Evolutionary conservation across 2,113 vertebrate species (phyloP), one percentile per base, ranked within the genome.

Genomic region (Xiphophorus hellerii): DNA sequence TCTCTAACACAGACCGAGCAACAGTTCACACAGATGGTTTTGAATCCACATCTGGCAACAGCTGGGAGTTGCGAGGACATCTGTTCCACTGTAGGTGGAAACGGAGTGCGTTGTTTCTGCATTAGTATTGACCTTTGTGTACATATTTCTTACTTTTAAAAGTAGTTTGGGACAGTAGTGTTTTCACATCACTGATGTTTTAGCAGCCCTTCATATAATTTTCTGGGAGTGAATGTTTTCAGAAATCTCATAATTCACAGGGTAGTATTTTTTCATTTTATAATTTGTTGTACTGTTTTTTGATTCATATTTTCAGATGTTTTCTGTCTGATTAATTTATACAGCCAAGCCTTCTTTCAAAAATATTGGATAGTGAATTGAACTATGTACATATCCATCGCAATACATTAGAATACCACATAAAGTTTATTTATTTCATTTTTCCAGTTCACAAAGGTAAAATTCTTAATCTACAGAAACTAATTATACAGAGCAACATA

Each of bases 1-100:
- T n/a, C n/a, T n/a, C n/a, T n/a, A n/a, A n/a, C n/a, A 64, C 68
- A 64, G 69, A 62, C 35, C 30, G 12, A 30, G 39, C 54, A 81
- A 81, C 70, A 80, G 71, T 87, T 82, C 62, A 77, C 73, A 75
- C 92, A 93, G 92, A 92, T 93, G 92, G 88, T 76, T 77, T 72
- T 31, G 69, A 68, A 84, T 76, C 77, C 81, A 87, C 89, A 93
- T 91, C 87, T 92, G 93, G 91, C 85, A 87, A 81, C 92, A 94
- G 91, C 91, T 93, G 91, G 51, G 88, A 86, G 78, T 60, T 42
- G 78, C 74, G 73, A 85, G 81, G 87, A 89, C 93, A 93, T 94
- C 93, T 94, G 91, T 84, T 92, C 75, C 60, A 35, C 91, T 75
- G 88, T 84, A 85, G 85, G 82, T 89, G 84, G 84, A 89, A 82